Percentiles rank a stretch among this genome's conserved stretches.
phyloP scores from a whole-genome alignment of 2,797 vertebrate genomes.

The Esox masquinongy region DNA sequence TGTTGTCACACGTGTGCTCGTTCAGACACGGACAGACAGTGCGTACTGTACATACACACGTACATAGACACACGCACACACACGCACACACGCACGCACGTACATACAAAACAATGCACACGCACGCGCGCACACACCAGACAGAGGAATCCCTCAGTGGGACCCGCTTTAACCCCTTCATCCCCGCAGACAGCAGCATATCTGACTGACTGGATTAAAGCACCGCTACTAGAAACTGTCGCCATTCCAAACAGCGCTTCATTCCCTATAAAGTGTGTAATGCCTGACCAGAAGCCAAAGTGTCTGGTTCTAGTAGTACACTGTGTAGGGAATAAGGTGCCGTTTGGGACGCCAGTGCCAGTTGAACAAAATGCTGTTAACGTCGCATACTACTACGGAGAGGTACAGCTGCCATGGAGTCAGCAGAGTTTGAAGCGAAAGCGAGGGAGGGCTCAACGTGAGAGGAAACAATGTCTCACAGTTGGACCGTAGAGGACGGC shows the following conservation, averaged over 20 bases:
- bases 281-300: not conserved
- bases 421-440: constrained; percentile 36
- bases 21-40: not conserved
- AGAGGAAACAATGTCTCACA: constrained; percentile 30
- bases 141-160: constrained; percentile 31
- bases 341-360: constrained; percentile 1
- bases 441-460: constrained; percentile 43
- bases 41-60: constrained; percentile 32
- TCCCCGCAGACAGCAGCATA: constrained; percentile 26
- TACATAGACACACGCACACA: constrained; percentile 11
- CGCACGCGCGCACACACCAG: constrained; percentile 20
- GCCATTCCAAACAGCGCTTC: not conserved
- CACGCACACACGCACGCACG: not conserved
- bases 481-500: no score
- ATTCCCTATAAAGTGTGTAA: not conserved
- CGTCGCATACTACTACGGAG: constrained; percentile 4
- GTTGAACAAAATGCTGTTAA: constrained; percentile 14
- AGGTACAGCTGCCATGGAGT: constrained; percentile 26
- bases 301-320: not conserved
- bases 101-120: not conserved
- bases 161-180: not conserved
- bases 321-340: not conserved
- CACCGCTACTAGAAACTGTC: not conserved
- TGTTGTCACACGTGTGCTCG: constrained; percentile 32
- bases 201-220: constrained; percentile 37